These are phyloP conservation scores for Drepana arcuata DNA, from an alignment of 1,140 invertebrate genomes.

Conservation along the genomic window DNA sequence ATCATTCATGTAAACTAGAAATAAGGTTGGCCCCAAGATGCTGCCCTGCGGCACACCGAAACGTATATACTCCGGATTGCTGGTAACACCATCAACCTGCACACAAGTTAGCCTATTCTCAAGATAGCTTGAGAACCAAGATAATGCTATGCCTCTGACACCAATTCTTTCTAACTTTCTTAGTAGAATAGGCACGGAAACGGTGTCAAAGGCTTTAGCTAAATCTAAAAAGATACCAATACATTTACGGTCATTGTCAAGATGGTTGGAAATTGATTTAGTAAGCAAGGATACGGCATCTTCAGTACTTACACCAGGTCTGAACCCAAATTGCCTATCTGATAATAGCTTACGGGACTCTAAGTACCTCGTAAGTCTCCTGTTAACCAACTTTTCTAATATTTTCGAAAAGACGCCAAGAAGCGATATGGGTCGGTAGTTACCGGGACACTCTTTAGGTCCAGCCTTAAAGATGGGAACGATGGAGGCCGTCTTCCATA, in stretches of 20 bases:
- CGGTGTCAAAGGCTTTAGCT: constrained; percentile 3
- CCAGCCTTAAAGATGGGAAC: constrained; percentile 1
- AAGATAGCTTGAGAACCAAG: not conserved
- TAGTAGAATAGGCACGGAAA: not conserved
- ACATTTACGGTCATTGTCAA: not conserved
- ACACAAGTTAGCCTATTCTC: not conserved
- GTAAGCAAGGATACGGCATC: not conserved
- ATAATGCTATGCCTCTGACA: not conserved
- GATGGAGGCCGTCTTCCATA: not conserved
- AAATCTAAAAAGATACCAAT: constrained; percentile 1
- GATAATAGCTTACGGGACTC: not conserved
- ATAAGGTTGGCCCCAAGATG: no score
- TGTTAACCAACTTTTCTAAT: constrained; percentile 10
- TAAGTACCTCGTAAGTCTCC: not conserved
- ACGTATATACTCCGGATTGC: no score
- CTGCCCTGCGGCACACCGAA: no score
- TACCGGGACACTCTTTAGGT: not conserved
- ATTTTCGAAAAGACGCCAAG: constrained; percentile 7
- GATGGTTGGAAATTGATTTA: not conserved
- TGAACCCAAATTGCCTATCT: not conserved
- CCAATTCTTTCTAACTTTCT: not conserved
- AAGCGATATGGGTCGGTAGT: constrained; percentile 9
- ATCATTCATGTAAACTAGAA: no score
- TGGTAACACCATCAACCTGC: no score
- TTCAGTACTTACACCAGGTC: not conserved